phyloP scores from a whole-genome alignment of 2,888 invertebrate species.

The Dynastes maya region DNA sequence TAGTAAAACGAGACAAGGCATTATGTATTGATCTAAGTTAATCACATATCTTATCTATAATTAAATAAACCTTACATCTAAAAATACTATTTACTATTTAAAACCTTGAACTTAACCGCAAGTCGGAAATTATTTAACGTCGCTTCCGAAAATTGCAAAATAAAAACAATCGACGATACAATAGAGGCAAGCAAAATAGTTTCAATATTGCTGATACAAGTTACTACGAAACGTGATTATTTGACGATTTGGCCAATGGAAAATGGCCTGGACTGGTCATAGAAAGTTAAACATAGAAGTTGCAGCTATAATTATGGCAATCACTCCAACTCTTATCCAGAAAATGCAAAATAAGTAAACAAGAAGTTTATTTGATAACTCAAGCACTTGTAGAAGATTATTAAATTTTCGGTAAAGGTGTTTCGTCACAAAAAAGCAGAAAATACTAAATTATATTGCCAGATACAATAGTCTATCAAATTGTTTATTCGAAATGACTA shows the following conservation, averaged over 20 bases:
- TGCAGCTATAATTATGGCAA: conserved; percentile 48
- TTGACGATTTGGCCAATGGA: conserved; percentile 57
- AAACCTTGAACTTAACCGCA: not conserved
- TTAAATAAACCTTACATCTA: too few relatives aligned
- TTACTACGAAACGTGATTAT: conserved; percentile 56
- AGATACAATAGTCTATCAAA: too few relatives aligned
- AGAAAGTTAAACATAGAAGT: conserved; percentile 51
- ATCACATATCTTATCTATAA: too few relatives aligned
- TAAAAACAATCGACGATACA: not conserved
- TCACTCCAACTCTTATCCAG: conserved; percentile 34
- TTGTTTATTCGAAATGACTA: too few relatives aligned
- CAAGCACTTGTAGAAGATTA: not conserved
- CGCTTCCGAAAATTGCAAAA: not conserved
- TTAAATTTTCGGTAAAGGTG: too few relatives aligned
- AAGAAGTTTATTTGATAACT: not conserved
- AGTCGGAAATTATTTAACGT: not conserved
- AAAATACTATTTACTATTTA: too few relatives aligned
- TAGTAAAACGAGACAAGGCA: too few relatives aligned
- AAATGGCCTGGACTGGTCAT: conserved; percentile 57
- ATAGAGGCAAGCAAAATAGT: conserved; percentile 50
- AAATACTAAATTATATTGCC: too few relatives aligned
- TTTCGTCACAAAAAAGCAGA: too few relatives aligned
- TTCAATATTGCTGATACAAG: conserved; percentile 55
- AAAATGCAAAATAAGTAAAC: conserved; percentile 32
- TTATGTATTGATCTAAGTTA: too few relatives aligned